Base-by-base conservation (phyloP, 2,113 vertebrate species). In the Anthoscopus minutus region DNA sequence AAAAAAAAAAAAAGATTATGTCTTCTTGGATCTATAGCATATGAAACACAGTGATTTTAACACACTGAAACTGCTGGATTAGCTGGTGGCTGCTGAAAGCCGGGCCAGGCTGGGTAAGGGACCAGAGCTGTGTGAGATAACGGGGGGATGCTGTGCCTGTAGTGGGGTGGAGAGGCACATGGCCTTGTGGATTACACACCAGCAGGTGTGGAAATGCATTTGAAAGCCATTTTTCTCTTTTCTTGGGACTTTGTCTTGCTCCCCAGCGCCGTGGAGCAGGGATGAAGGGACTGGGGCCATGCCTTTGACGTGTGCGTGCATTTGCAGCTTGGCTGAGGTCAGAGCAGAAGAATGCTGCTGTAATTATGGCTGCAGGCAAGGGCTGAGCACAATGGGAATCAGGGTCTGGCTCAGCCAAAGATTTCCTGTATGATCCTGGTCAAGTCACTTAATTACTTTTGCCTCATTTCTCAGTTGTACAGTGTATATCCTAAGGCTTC, bases 401-500 rank as follows among this genome's bases (percentile, higher is more conserved):
- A 19, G 85, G 92, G 93, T 70, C 93, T 96, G 93, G 94, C 88
- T 83, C 94, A 93, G 88, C 90, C 93, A 92, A 95, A 96, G 95
- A 94, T 96, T 96, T 96, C 87, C 94, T 96, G 87, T 96, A 86
- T 96, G 95, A 97, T 95, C 92, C 95, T 94, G 93, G 94, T 95
- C 94, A 96, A 96, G 95, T 96, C 94, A 96, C 90, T 95, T 97
- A 96, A 95, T 96, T 94, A 96, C 94, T 93, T 95, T 93, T 95
- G 93, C 93, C 93, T 96, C 85, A 53, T 95, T 95, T 94, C 92
- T 95, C 92, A 76, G 90, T 88, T 94, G 94, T 93, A 69, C 88
- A 57, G 88, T 94, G 94, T 91, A 94, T 95, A 92, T 96, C 93
- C 94, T 97, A 88, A 93, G 90, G 94, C 96, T 97, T 95, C 88